Evolutionary conservation across 2,888 invertebrate genomes (phyloP).

Genomic region (Dermolepida albohirtum): DNA sequence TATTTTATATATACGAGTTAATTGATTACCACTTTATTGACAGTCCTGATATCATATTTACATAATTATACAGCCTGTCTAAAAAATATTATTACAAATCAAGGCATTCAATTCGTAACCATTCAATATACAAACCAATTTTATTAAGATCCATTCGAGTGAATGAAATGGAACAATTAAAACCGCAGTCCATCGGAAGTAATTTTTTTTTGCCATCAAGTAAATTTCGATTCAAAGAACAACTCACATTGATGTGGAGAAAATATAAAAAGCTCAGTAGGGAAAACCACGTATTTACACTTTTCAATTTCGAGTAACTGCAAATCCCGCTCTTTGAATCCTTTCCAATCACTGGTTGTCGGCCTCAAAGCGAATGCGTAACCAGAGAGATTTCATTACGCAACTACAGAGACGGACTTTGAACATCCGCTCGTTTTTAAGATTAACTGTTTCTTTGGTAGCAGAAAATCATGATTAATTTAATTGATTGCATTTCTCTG

Average conservation of each 20-base stretch:
- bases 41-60: too few species aligned
- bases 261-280: constrained; percentile 16
- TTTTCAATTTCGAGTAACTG: constrained; percentile 31
- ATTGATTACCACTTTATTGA: too few species aligned
- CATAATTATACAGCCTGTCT: too few species aligned
- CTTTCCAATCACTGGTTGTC: neutral
- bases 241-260: neutral
- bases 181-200: neutral
- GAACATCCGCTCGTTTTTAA: neutral
- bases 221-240: constrained; percentile 1
- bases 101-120: too few species aligned
- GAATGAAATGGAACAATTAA: constrained; percentile 1
- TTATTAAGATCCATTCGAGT: too few species aligned
- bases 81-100: too few species aligned
- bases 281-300: constrained; percentile 21
- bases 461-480: too few species aligned
- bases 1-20: too few species aligned
- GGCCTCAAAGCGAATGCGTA: constrained; percentile 27
- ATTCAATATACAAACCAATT: too few species aligned
- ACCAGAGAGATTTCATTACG: constrained; percentile 30
- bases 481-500: too few species aligned
- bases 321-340: constrained; percentile 15
- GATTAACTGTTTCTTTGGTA: too few species aligned
- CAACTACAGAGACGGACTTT: neutral
- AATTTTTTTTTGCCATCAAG: neutral